Evolutionary conservation across 2,888 invertebrate genomes (phyloP), one percentile per base, ranked within the genome.

Genomic region (Melieria picta): DNA sequence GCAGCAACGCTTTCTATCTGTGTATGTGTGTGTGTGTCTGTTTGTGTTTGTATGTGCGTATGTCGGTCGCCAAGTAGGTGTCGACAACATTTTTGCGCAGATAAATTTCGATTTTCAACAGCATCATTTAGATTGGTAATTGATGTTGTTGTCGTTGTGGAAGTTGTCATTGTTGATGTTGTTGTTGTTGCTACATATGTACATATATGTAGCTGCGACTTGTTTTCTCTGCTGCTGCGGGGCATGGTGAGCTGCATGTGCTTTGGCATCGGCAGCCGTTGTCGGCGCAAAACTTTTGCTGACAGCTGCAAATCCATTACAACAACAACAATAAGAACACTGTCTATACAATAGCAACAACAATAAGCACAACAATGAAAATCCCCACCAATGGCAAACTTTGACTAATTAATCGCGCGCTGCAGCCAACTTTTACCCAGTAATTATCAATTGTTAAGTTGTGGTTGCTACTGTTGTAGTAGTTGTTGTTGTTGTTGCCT

Each of bases 261-360:
- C 30, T 30, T 30, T 30, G 3, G 30, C 30, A 30, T 30, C 30
- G 30, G 3, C 30, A 30, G 30, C 4, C n/a, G 56, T 46, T 63
- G 42, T 13, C 48, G 46, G 47, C 76, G 78, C 79, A 80, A 81
- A 82, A 82, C 77, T 80, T 84, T 83, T 83, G 79, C 83, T 80
- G 82, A 83, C 83, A 83, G 79, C 81, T 77, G 80, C 80, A 82
- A 82, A 82, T 82, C 82, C 82, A 83, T 84, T 82, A 78, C 80
- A 81, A 83, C 60, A 56, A 66, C 56, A 45, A 46, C 13, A n/a
- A 72, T 64, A 60, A 58, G 79, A 82, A 81, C 81, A 30, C 1
- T 30, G 30, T 30, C 30, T 30, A 30, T 30, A 30, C 30, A 30
- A 3, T 30, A 30, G 30, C 30, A 30, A 30, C 30, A 30, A 30